These are phyloP conservation scores for Radopholus similis DNA, from an alignment of 1,140 invertebrate species.

Conservation along the genomic window DNA sequence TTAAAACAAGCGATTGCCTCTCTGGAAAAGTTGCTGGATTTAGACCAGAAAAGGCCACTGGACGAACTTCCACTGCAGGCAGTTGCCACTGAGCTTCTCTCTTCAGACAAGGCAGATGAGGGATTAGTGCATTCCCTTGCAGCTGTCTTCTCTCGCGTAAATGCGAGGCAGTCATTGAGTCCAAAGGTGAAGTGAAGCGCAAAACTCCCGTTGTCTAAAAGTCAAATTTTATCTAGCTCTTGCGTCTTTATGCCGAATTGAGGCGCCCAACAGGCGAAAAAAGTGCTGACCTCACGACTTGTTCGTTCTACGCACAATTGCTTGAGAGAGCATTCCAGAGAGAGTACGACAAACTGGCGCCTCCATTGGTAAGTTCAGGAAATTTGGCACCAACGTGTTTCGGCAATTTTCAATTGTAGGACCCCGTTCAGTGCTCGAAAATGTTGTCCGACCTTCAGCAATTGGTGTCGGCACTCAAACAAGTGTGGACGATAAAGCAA, in stretches of 20 bases:
- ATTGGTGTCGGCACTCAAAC: conserved; percentile 1
- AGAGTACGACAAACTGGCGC: not conserved
- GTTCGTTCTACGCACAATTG: conserved; percentile 16
- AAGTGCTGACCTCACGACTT: conserved; percentile 2
- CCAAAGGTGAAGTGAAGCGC: conserved; percentile 2
- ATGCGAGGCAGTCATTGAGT: conserved; percentile 12
- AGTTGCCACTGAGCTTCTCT: not conserved
- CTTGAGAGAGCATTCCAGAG: conserved; percentile 20
- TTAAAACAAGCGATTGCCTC: conserved; percentile 5
- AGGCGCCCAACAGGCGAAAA: conserved; percentile 10
- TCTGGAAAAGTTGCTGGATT: conserved; percentile 20
- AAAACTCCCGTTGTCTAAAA: not conserved
- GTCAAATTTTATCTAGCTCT: conserved; percentile 16
- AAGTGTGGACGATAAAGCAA: conserved; percentile 2
- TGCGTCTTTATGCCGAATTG: conserved; percentile 23
- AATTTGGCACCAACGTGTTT: too few relatives aligned
- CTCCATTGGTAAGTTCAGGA: too few relatives aligned
- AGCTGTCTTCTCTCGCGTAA: conserved; percentile 3
- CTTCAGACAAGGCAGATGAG: not conserved
- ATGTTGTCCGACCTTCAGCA: not conserved
- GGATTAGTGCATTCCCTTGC: not conserved
- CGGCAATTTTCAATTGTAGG: not conserved
- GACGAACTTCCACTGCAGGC: conserved; percentile 21
- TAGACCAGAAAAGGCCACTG: conserved; percentile 11
- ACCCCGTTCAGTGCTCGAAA: not conserved